These are phyloP conservation scores for Zosterops pallidus DNA, from an alignment of 2,113 vertebrate species.

Conservation along the genomic window DNA sequence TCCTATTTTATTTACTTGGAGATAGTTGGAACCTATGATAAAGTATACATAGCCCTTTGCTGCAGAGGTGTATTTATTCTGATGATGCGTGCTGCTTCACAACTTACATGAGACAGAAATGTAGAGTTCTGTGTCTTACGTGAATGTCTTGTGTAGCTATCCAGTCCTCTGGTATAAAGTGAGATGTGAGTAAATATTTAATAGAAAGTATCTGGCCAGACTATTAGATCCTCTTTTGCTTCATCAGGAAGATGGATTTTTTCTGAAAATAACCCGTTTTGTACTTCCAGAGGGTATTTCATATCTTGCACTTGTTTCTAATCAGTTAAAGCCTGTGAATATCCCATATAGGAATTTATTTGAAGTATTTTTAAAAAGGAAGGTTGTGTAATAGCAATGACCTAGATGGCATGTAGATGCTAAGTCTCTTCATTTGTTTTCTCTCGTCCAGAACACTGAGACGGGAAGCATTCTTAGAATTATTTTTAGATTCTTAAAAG, in stretches of 20 bases:
- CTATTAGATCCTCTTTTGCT: background rate
- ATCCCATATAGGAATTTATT: constrained; percentile 35
- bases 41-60: background rate
- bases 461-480: constrained; percentile 46
- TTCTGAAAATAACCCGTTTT: background rate
- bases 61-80: background rate
- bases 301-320: constrained; percentile 11
- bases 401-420: background rate
- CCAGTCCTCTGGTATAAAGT: background rate
- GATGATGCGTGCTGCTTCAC: background rate
- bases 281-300: background rate
- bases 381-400: background rate
- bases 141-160: background rate
- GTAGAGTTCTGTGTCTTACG: background rate
- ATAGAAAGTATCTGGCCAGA: background rate
- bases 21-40: background rate
- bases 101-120: background rate
- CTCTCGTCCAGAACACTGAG: background rate
- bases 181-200: background rate
- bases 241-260: background rate
- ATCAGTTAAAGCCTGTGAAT: background rate
- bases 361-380: constrained; percentile 28
- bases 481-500: constrained; percentile 49
- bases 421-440: constrained; percentile 40
- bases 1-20: background rate